Base-by-base conservation (phyloP, 2,113 vertebrate species). In the Ornithorhynchus anatinus region DNA sequence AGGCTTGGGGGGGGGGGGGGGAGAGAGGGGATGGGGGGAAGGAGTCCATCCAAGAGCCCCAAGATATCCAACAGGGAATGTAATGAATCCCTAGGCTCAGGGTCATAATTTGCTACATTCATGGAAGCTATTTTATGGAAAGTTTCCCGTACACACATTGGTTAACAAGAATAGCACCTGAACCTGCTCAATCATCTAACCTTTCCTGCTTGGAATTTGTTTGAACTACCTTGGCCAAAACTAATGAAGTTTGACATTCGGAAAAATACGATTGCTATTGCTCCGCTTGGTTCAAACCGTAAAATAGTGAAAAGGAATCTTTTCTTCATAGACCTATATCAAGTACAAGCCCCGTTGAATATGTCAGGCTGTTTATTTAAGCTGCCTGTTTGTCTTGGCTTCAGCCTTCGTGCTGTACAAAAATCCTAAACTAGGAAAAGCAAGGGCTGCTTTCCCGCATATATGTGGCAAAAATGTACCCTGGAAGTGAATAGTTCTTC, bases 221-320 rank as follows among this genome's bases (percentile, higher is more conserved):
- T 19, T 39, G 38, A 62, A 5, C 36, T 22, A 36, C 0, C 0
- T 0, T 20, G 40, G 45, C 19, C 63, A 43, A 35, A 11, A 6
- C 33, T 0, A 13, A n/a, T 48, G 45, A 50, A 50, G 8, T 31
- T 50, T 31, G 43, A 9, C 0, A 0, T 0, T 4, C 36, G n/a
- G 13, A 8, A 48, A 29, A 29, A n/a, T 5, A 23, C 2, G 20
- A 5, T 50, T 2, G 7, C n/a, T 36, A 33, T 20, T 2, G 23
- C 43, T 16, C 13, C 0, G 0, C 53, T 27, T 14, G 17, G 15
- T 4, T 12, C 15, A 19, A 17, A 39, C 4, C 40, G 5, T 4
- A 14, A 17, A 60, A 22, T 0, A 42, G 29, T 4, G 9, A 15
- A 45, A 50, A 69, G 23, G 23, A 36, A 68, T 7, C 39, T 58